Conservation (phyloP, 2,888 invertebrate genomes). For the Beris morrisii region DNA sequence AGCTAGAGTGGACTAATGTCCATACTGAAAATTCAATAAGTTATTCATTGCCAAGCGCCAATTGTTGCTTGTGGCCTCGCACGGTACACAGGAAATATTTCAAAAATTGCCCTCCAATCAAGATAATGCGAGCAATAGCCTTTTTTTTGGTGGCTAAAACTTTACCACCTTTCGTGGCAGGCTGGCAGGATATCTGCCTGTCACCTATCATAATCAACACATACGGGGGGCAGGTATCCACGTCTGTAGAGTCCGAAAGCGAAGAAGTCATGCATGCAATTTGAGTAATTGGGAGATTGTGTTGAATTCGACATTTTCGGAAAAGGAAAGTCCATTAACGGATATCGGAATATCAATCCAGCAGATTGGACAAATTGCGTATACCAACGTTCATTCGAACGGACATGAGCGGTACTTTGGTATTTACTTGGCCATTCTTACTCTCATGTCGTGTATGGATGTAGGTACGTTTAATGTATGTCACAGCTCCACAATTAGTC, state of each 20-base stretch:
- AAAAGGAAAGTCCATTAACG: constrained; percentile 30
- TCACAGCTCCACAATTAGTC: constrained; percentile 32
- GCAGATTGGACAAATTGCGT: constrained; percentile 23
- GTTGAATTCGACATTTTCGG: constrained; percentile 27
- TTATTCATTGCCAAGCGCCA: too few relatives aligned
- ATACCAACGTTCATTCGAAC: constrained; percentile 7
- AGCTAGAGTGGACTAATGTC: too few relatives aligned
- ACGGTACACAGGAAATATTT: too few relatives aligned
- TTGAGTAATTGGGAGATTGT: constrained; percentile 32
- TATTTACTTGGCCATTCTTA: constrained; percentile 27
- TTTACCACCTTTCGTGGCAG: too few relatives aligned
- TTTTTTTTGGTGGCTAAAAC: too few relatives aligned
- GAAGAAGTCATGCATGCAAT: constrained; percentile 33
- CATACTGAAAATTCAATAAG: too few relatives aligned
- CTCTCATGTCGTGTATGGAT: neutral
- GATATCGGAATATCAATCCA: constrained; percentile 17
- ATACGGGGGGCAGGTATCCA: neutral
- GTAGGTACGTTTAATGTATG: constrained; percentile 25
- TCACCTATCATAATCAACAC: constrained; percentile 22
- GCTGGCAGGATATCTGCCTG: neutral
- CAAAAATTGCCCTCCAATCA: too few relatives aligned
- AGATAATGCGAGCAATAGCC: too few relatives aligned
- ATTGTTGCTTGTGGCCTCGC: too few relatives aligned
- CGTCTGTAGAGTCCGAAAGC: constrained; percentile 17
- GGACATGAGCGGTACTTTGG: constrained; percentile 11